These are phyloP conservation scores for Meandrusa payeni DNA, from an alignment of 2,888 invertebrate genomes.

Conservation along the genomic window DNA sequence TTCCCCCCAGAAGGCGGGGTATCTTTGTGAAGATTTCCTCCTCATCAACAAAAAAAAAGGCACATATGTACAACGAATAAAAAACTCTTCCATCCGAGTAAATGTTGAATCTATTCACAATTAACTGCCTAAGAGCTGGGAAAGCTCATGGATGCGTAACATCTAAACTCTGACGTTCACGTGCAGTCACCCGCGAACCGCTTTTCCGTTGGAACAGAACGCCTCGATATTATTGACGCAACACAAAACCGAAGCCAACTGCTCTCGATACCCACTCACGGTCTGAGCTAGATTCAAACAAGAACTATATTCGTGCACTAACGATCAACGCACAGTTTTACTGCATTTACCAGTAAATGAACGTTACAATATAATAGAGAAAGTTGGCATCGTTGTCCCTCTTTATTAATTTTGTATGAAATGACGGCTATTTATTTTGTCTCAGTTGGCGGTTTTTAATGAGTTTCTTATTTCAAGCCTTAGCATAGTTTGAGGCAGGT, in stretches of 20 bases:
- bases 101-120: constrained; percentile 11
- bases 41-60: no score
- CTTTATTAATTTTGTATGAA: constrained; percentile 9
- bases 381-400: constrained; percentile 8
- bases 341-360: constrained; percentile 10
- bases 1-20: no score
- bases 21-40: no score
- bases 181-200: constrained; percentile 17
- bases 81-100: constrained; percentile 9
- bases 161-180: constrained; percentile 11
- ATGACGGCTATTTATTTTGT: neutral
- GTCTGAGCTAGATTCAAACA: constrained; percentile 6
- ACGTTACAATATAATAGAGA: constrained; percentile 9
- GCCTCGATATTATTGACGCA: constrained; percentile 13
- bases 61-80: no score
- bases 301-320: constrained; percentile 17
- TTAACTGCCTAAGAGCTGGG: constrained; percentile 12
- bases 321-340: constrained; percentile 9
- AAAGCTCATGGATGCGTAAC: constrained; percentile 18
- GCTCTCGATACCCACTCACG: constrained; percentile 22
- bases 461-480: no score
- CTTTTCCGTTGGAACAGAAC: constrained; percentile 18
- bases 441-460: neutral
- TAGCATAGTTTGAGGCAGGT: no score
- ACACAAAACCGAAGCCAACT: constrained; percentile 13